Evolutionary conservation across 1,140 invertebrate genomes (phyloP).

Genomic region (Lethrus apterus): DNA sequence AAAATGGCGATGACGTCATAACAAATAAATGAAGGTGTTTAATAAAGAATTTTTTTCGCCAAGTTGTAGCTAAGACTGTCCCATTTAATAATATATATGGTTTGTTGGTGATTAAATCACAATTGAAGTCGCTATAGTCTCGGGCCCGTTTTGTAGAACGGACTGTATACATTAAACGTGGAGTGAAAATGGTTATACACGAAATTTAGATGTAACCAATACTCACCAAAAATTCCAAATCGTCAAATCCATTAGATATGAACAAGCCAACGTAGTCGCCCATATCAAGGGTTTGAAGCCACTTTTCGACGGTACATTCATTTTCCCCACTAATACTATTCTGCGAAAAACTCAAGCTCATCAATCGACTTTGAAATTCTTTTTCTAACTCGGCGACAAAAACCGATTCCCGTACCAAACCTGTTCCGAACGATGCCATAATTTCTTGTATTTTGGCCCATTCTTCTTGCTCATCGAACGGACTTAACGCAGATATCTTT

Average conservation of each 20-base stretch:
- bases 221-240: constrained; percentile 89
- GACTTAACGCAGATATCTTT: constrained; percentile 68
- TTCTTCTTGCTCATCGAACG: constrained; percentile 88
- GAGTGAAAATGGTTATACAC: too few relatives aligned
- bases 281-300: constrained; percentile 70
- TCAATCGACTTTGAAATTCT: constrained; percentile 68
- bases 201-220: too few relatives aligned
- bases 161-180: too few relatives aligned
- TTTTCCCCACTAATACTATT: constrained; percentile 38
- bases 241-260: constrained; percentile 82
- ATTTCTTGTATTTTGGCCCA: constrained; percentile 94
- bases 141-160: too few relatives aligned
- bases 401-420: constrained; percentile 69
- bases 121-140: too few relatives aligned
- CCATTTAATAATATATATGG: too few relatives aligned
- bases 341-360: constrained; percentile 49
- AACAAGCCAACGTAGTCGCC: constrained; percentile 79
- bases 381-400: constrained; percentile 77
- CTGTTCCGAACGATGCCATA: constrained; percentile 83
- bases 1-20: too few relatives aligned
- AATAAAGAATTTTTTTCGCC: too few relatives aligned
- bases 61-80: too few relatives aligned
- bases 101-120: too few relatives aligned
- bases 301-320: constrained; percentile 58
- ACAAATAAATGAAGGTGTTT: too few relatives aligned